Base-by-base conservation (phyloP, 2,113 vertebrate species). In the Gopherus evgoodei region DNA sequence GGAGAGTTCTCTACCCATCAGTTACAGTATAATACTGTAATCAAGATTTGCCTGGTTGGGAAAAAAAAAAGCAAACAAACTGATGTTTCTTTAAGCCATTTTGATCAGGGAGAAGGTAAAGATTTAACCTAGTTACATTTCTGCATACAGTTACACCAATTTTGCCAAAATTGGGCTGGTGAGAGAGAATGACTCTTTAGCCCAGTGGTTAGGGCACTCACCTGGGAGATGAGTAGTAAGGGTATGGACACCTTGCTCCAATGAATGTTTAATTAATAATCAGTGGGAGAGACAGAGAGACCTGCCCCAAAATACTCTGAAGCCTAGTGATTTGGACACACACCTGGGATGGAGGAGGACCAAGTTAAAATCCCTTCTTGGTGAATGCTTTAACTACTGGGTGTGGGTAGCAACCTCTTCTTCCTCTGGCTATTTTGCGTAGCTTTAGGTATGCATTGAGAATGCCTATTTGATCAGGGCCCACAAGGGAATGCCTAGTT, bases 41-140 rank as follows among this genome's bases (percentile, higher is more conserved):
- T 52, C 31, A 95, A 87, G 2, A 47, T 84, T 81, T 87, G 10
- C 5, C 21, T 85, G 1, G 2, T 65, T 95, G 53, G n/a, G 83
- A 85, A 94, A 90, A 38, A 38, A 42, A 44, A 12, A 11, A 93
- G 11, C 11, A 27, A 57, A 10, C 90, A 59, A 83, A 38, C 13
- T 1, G 38, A 3, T 22, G 7, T 57, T 31, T 81, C 78, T 81
- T 3, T 14, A 44, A 29, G 65, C 13, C 11, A 11, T 19, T 78
- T 83, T n/a, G 76, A 83, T 27, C 78, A 90, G 81, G 75, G 57
- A 83, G 65, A 87, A 95, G 92, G 80, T 62, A 91, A 86, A 72
- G 84, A 69, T 81, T 92, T 83, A 50, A 31, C 76, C 72, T 44
- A 87, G 17, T 90, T 54, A 69, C 0, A 0, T 27, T 88, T 78